Evolutionary conservation across 1,140 invertebrate species (phyloP).

Genomic region (Drosophila pallidifrons): DNA sequence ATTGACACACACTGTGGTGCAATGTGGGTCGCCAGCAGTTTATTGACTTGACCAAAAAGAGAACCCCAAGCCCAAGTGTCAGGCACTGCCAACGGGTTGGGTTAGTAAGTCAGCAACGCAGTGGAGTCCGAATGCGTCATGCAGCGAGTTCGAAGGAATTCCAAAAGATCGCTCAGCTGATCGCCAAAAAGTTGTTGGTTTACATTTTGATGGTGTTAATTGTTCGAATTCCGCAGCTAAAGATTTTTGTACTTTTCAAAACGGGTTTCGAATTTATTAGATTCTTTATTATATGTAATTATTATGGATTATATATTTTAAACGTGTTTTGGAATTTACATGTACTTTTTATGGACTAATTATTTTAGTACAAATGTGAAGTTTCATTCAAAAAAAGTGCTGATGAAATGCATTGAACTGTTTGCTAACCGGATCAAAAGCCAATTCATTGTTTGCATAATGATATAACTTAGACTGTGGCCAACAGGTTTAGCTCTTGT

Average conservation of each 20-base stretch:
- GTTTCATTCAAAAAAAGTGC: too few relatives aligned
- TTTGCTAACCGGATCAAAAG: background rate
- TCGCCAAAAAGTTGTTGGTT: slow-evolving; percentile 8
- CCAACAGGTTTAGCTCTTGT: background rate
- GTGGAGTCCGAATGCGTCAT: slow-evolving; percentile 58
- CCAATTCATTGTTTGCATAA: slow-evolving; percentile 1
- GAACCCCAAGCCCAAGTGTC: slow-evolving; percentile 5
- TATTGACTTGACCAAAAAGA: slow-evolving; percentile 65
- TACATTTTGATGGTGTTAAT: slow-evolving; percentile 7
- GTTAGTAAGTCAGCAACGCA: slow-evolving; percentile 65
- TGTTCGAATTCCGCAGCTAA: background rate
- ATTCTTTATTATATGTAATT: background rate
- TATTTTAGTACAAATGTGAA: too few relatives aligned
- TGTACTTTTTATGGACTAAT: too few relatives aligned
- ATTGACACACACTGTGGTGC: slow-evolving; percentile 47
- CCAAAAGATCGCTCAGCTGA: slow-evolving; percentile 30
- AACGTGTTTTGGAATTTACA: too few relatives aligned
- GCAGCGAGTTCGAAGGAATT: slow-evolving; percentile 39
- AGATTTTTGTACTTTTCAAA: background rate
- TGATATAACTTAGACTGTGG: background rate
- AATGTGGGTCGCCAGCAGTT: slow-evolving; percentile 71
- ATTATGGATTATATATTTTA: too few relatives aligned
- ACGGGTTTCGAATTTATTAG: background rate
- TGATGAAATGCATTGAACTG: background rate
- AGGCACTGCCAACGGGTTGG: slow-evolving; percentile 36